phyloP scores from a whole-genome alignment of 2,797 vertebrate species.

The Diplodus puntazzo region DNA sequence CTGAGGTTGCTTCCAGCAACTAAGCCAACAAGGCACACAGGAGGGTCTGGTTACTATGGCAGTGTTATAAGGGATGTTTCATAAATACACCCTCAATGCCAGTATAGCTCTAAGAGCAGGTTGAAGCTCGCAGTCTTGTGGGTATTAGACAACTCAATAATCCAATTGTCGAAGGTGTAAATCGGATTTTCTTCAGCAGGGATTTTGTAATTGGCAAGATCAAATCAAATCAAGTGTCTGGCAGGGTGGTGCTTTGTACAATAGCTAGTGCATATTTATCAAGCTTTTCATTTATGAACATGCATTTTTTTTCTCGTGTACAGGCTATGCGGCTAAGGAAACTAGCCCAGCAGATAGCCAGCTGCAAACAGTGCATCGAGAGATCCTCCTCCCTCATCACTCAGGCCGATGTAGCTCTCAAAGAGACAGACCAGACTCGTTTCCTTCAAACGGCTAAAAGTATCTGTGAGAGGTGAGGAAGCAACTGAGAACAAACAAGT shows the following conservation, averaged over 20 bases:
- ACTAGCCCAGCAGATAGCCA: conserved; percentile 95
- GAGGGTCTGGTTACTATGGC: conserved; percentile 43
- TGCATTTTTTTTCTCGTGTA: conserved; percentile 33
- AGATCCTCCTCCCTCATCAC: conserved; percentile 96
- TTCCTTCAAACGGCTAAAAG: conserved; percentile 98
- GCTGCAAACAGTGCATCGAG: conserved; percentile 98
- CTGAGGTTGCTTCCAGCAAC: conserved; percentile 49
- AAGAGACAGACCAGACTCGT: conserved; percentile 94
- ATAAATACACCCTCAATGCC: conserved; percentile 29
- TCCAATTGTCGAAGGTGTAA: conserved; percentile 34
- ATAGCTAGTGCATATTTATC: conserved; percentile 19
- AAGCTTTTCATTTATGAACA: conserved; percentile 38
- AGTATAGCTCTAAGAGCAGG: conserved; percentile 18
- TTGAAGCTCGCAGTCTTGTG: conserved; percentile 13
- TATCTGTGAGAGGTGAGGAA: conserved; percentile 93
- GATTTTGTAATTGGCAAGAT: conserved; percentile 26
- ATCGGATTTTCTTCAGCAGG: conserved; percentile 24
- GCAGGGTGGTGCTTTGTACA: neutral
- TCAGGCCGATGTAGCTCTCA: conserved; percentile 95
- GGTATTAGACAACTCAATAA: conserved; percentile 39
- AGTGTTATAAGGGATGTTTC: conserved; percentile 40
- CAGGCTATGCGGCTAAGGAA: conserved; percentile 95
- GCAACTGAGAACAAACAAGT: neutral
- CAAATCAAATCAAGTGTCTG: conserved; percentile 50
- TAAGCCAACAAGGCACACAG: conserved; percentile 38